Evolutionary conservation across 2,888 invertebrate species (phyloP).

Genomic region (Caenorhabditis sinica): DNA sequence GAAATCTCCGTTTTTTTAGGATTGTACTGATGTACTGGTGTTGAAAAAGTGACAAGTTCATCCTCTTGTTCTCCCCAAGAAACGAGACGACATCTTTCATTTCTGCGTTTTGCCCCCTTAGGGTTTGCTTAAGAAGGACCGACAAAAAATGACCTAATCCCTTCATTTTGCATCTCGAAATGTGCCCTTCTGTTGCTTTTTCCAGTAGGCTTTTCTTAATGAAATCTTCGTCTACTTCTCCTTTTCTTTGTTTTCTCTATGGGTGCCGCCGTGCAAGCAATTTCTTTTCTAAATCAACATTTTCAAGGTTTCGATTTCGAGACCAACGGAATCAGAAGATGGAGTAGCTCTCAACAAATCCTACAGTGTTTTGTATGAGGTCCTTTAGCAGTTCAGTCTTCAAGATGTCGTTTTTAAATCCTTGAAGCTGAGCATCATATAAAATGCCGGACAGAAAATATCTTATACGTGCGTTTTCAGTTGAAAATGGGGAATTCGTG

Average conservation of each 20-base stretch:
- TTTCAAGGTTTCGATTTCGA: not conserved
- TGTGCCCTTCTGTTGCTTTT: slow-evolving; percentile 42
- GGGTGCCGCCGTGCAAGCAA: slow-evolving; percentile 17
- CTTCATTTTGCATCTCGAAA: slow-evolving; percentile 45
- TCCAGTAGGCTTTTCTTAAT: slow-evolving; percentile 20
- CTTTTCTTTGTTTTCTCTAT: slow-evolving; percentile 5
- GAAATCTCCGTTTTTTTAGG: slow-evolving; percentile 14
- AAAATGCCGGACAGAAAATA: no score
- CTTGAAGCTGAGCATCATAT: no score
- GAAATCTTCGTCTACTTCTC: slow-evolving; percentile 34
- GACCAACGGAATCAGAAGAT: no score
- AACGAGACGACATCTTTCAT: slow-evolving; percentile 41
- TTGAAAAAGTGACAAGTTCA: slow-evolving; percentile 60
- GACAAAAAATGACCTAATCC: slow-evolving; percentile 50
- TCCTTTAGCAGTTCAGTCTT: no score
- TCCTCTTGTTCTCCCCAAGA: slow-evolving; percentile 46
- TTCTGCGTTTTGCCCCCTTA: slow-evolving; percentile 24
- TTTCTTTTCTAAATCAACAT: slow-evolving; percentile 8
- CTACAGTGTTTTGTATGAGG: no score
- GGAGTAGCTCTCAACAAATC: no score
- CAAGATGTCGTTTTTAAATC: no score
- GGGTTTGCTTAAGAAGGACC: slow-evolving; percentile 32
- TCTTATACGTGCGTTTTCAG: no score
- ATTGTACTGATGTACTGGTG: slow-evolving; percentile 36
- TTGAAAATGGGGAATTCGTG: no score